Base-by-base conservation (phyloP, 2,888 invertebrate species). In the Parnassius apollo region DNA sequence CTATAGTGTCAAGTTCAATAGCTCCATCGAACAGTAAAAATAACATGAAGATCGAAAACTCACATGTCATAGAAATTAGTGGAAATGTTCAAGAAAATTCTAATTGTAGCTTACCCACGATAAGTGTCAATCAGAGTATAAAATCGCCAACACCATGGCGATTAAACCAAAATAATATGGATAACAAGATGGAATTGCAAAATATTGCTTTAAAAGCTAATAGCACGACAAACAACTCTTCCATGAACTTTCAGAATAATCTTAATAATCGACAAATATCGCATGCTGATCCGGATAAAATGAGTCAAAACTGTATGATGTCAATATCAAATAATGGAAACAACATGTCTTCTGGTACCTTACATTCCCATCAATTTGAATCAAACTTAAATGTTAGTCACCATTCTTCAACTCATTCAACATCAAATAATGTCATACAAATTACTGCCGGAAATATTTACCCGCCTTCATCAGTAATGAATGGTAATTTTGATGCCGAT, bases 61-160 rank as follows among this genome's bases (percentile, higher is more conserved):
- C 89, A 0, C 90, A 91, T 71, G 85, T 91, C 2, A 90, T 91
- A 60, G 91, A 91, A 77, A 91, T 91, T 62, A 86, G 91, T 74
- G 91, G 91, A 10, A 91, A 90, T 70, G 74, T 90, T 62, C 89
- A 90, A 64, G 89, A 91, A 62, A 82, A 77, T 61, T 82, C 84
- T 4, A 83, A 78, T 64, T 81, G 85, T 11, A 85, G 75, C 72
- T 73, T 91, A 66, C 89, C 91, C 7, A 91, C 90, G 4, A 91
- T 91, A 69, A 91, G 89, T 71, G 90, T 91, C 1, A 82, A 91
- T n/a, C 90, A 89, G 68, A 90, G 79, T 69, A 80, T 83, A 44
- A 91, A 91, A 71, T 88, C 91, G 9, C 91, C 91, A 4, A 91
- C 91, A 0, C 91, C 91, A 1, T 91, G 91, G 91, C 80, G 89